Base-by-base conservation (phyloP, 2,888 invertebrate genomes). In the Drosophila suboccidentalis region DNA sequence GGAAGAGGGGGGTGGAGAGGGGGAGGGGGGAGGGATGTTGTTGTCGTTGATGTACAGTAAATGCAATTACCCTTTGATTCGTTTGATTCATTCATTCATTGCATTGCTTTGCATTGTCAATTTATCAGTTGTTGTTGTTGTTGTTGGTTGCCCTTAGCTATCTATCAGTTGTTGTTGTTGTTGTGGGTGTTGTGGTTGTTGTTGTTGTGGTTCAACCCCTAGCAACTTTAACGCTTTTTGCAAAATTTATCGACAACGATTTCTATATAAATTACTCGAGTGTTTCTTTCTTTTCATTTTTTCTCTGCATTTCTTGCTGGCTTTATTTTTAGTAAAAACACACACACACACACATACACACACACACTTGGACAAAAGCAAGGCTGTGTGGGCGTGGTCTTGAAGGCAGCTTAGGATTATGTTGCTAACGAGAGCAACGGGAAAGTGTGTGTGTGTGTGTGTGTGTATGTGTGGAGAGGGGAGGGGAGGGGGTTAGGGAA, bases 341-440 rank as follows among this genome's bases (percentile, higher is more conserved):
- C 15, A 32, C 55, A 63, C 54, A 58, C 8, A 44, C 22, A 15
- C 13, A 44, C 15, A 67, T 15, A 54, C 3, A 46, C 6, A 22
- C 2, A 63, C 55, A 58, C 17, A 19, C 22, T 9, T 19, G 32
- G 59, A 17, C 5, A 51, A 34, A 19, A 26, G 51, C 47, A 26
- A 41, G 36, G 32, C 32, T 17, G 51, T 17, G 51, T 65, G 80
- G 61, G 53, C 57, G 67, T 65, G 66, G 54, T 63, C 44, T 54
- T 51, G 61, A 65, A 53, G 47, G 49, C 34, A 58, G 84, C 80
- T 87, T 82, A 58, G 82, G 83, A 82, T 86, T 88, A 88, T 63
- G 67, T 69, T 75, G 70, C 80, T 79, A 82, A 82, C 89, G 82
- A 86, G 86, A 71, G 64, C 89, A 78, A 71, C 71, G 63, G 71